A percentile compares a stretch with the other conserved stretches of the same genome.
These are phyloP conservation scores for Danio tinwini DNA, from an alignment of 2,797 vertebrate species.

Conservation along the genomic window DNA sequence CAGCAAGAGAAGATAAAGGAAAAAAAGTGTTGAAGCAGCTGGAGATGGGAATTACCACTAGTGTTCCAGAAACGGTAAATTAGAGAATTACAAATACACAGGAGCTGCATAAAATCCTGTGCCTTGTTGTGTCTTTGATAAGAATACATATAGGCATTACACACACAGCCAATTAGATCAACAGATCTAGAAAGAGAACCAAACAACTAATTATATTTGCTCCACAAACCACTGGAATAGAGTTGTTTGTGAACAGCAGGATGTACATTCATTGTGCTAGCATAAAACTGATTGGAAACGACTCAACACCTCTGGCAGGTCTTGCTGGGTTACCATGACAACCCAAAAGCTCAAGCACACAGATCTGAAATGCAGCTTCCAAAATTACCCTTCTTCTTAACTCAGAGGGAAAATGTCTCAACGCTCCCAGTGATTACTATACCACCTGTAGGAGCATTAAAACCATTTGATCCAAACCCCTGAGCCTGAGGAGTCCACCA, in stretches of 20 bases:
- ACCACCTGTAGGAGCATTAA: neutral
- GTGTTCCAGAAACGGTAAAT: neutral
- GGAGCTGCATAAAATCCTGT: neutral
- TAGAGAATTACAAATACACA: neutral
- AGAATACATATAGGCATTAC: neutral
- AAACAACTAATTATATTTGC: neutral
- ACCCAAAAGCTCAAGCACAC: slow-evolving; percentile 31
- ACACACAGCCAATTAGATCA: neutral
- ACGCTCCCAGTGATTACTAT: neutral
- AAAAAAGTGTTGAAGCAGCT: too few species aligned
- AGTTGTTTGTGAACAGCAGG: slow-evolving; percentile 6
- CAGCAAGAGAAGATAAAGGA: too few species aligned
- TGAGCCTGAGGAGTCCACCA: neutral
- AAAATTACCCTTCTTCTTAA: slow-evolving; percentile 25
- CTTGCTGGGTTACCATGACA: slow-evolving; percentile 43
- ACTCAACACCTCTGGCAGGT: slow-evolving; percentile 32
- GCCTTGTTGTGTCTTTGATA: neutral
- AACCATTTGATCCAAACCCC: neutral
- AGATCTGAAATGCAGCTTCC: slow-evolving; percentile 8
- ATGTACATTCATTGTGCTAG: neutral
- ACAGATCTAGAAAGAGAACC: neutral
- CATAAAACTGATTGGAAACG: slow-evolving; percentile 20
- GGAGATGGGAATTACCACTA: too few species aligned
- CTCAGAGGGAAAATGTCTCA: neutral
- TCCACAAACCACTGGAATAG: neutral